Base-by-base conservation (phyloP, 2,797 vertebrate genomes). In the Aldrovandia affinis region DNA sequence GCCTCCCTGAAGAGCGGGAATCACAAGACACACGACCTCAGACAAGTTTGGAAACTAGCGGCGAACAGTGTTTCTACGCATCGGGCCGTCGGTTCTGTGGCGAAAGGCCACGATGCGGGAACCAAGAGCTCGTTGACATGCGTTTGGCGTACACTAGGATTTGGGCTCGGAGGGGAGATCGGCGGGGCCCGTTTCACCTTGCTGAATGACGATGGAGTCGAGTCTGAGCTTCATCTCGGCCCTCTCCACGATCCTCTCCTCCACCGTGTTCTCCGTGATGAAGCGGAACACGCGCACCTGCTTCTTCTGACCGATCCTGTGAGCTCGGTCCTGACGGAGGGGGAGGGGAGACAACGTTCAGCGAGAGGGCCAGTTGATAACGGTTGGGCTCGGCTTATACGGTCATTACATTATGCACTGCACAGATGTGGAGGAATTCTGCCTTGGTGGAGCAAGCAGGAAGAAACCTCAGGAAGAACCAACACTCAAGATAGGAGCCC, bases 151-250 rank as follows among this genome's bases (percentile, higher is more conserved):
- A 7, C 3, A 30, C 42, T 42, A 42, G 3, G 36, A 75, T 42
- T 75, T 42, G n/a, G n/a, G n/a, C n/a, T n/a, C n/a, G n/a, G 0
- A n/a, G 25, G 8, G 50, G 14, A 20, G 30, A 14, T 30, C 30
- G 55, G 39, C 7, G 4, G 52, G 5, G 22, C 18, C 39, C 10
- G 2, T 86, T 89, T 90, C 84, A 97, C 98, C 98, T 96, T 99
- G 98, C 87, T 99, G 98, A 91, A 99, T 99, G 89, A 99, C 98
- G 0, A 99, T 99, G 2, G 98, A 99, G 89, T 99, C 98, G 61
- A 99, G 91, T 0, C 97, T 96, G 25, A 99, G 97, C 36, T 99
- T 99, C 97, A 99, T 99, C 91, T 99, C 98, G 0, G 98, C 98
- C 20, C 98, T 95, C 88, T 99, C 98, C 89, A 99, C 98, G 55